Percentiles rank a stretch among this genome's conserved stretches.
phyloP scores from a whole-genome alignment of 2,113 vertebrate genomes.

The Empidonax alnorum region DNA sequence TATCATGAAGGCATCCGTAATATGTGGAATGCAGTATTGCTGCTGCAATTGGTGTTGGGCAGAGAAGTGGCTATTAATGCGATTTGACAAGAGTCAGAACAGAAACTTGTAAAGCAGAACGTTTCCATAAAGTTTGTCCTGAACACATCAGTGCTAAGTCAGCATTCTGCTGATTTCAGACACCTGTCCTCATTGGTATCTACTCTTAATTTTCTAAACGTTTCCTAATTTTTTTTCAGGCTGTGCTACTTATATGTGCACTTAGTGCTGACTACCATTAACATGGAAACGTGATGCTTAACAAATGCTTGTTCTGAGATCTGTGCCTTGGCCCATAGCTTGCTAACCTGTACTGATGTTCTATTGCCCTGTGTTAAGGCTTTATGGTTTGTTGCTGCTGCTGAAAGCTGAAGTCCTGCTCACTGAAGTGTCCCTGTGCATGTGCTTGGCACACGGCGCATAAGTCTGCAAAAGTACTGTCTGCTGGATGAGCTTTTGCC shows the following conservation, averaged over 20 bases:
- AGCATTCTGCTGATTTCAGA: background rate
- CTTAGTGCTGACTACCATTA: background rate
- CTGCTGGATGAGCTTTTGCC: background rate
- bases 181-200: background rate
- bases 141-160: background rate
- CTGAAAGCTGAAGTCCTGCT: background rate
- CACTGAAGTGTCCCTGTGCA: background rate
- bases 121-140: background rate
- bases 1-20: background rate
- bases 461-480: background rate
- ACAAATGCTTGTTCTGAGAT: background rate
- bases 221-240: background rate
- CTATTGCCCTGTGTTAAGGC: background rate
- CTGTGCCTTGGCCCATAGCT: background rate
- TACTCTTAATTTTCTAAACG: background rate
- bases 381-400: background rate
- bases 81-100: background rate
- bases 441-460: background rate
- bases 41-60: background rate
- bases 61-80: background rate
- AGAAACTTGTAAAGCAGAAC: background rate
- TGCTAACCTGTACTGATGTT: background rate
- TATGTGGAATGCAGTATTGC: background rate
- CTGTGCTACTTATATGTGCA: accelerated
- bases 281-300: background rate